Conservation (phyloP, 1,140 invertebrate genomes). For the Papilio glaucus region DNA sequence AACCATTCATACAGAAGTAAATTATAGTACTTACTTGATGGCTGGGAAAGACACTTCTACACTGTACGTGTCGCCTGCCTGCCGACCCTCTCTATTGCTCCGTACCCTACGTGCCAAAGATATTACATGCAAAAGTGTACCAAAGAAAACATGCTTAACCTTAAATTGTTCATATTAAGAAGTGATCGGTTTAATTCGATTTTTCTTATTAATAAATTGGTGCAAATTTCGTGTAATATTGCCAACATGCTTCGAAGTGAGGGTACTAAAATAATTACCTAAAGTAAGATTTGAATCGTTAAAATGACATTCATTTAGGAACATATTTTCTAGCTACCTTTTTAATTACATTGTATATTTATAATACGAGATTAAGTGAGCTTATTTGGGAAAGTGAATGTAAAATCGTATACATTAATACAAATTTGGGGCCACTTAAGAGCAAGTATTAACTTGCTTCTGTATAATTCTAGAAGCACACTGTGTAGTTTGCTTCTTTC, state of each 20-base stretch:
- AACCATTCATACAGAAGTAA: slow-evolving; percentile 51
- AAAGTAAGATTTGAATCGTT: slow-evolving; percentile 2
- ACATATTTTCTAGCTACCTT: not conserved
- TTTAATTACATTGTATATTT: too few relatives aligned
- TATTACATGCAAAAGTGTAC: slow-evolving; percentile 80
- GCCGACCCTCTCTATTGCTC: slow-evolving; percentile 86
- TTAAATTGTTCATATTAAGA: slow-evolving; percentile 1
- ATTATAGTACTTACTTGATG: slow-evolving; percentile 90
- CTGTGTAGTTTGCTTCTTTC: too few relatives aligned
- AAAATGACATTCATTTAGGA: not conserved
- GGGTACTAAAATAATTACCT: slow-evolving; percentile 1
- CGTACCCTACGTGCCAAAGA: slow-evolving; percentile 81
- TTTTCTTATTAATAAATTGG: not conserved
- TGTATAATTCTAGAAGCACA: too few relatives aligned
- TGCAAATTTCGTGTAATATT: slow-evolving; percentile 12
- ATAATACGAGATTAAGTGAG: too few relatives aligned
- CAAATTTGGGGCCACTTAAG: too few relatives aligned
- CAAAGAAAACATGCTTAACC: slow-evolving; percentile 65
- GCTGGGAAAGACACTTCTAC: slow-evolving; percentile 95
- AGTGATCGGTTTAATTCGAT: not conserved
- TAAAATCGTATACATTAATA: too few relatives aligned
- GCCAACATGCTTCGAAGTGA: slow-evolving; percentile 20
- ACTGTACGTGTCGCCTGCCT: slow-evolving; percentile 92
- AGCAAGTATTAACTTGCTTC: too few relatives aligned
- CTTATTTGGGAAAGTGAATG: too few relatives aligned